Evolutionary conservation across 2,113 vertebrate genomes (phyloP).

Genomic region (Balaenoptera acutorostrata): DNA sequence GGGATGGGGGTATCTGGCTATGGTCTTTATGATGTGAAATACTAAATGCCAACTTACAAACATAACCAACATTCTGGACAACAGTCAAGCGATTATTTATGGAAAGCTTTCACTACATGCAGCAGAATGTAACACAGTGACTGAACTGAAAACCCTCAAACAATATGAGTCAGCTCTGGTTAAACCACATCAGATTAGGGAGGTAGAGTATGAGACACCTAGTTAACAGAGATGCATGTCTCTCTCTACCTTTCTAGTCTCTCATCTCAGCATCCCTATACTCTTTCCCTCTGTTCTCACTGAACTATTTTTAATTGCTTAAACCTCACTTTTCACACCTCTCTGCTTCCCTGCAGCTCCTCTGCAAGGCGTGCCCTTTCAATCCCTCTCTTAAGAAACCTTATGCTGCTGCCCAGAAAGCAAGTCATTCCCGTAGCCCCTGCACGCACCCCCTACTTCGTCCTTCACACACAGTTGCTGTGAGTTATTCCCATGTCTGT

Average conservation of each 20-base stretch:
- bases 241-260: neutral
- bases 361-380: neutral
- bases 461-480: neutral
- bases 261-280: neutral
- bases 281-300: neutral
- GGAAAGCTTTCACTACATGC: neutral
- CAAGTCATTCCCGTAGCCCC: rapidly evolving
- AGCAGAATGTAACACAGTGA: neutral
- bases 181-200: neutral
- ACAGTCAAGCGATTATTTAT: neutral
- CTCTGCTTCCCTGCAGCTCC: neutral
- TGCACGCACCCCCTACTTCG: neutral
- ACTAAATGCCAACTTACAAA: neutral
- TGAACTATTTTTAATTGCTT: neutral
- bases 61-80: neutral
- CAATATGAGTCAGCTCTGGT: neutral
- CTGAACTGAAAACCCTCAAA: neutral
- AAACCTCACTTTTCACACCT: neutral
- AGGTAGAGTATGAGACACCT: neutral
- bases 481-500: neutral
- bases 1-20: neutral
- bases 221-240: neutral
- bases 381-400: neutral
- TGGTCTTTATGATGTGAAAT: neutral
- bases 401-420: neutral